A percentile compares a stretch with the other conserved stretches of the same genome.
Conservation (phyloP, 1,140 invertebrate genomes). For the Copidosoma floridanum region DNA sequence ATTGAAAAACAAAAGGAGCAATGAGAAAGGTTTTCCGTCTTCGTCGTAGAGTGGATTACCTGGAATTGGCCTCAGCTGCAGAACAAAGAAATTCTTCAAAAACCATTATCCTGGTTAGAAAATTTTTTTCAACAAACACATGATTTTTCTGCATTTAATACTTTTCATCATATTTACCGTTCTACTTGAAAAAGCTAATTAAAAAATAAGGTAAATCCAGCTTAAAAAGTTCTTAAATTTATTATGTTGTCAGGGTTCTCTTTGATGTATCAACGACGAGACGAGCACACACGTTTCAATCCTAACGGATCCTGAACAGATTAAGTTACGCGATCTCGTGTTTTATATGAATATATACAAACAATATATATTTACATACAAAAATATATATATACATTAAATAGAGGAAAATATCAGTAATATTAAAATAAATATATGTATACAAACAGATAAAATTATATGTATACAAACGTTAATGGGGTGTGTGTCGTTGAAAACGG, state of each 20-base stretch:
- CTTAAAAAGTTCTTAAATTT: conserved; percentile 4
- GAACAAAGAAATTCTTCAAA: background rate
- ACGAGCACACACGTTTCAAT: background rate
- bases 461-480: conserved; percentile 13
- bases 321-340: conserved; percentile 2
- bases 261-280: conserved; percentile 18
- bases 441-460: background rate
- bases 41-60: conserved; percentile 17
- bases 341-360: conserved; percentile 22
- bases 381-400: conserved; percentile 1
- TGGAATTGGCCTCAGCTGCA: conserved; percentile 11
- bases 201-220: background rate
- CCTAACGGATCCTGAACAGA: conserved; percentile 14
- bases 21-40: conserved; percentile 22
- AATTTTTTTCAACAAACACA: too few relatives aligned
- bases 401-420: conserved; percentile 3
- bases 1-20: conserved; percentile 22
- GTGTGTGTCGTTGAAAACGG: conserved; percentile 15
- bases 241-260: conserved; percentile 18
- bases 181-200: too few relatives aligned
- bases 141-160: too few relatives aligned
- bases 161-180: too few relatives aligned
- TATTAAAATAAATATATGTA: conserved; percentile 17
- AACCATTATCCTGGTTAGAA: conserved; percentile 13
- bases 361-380: conserved; percentile 19